Evolutionary conservation across 1,140 invertebrate species (phyloP).

Genomic region (Platorchestia sp.): DNA sequence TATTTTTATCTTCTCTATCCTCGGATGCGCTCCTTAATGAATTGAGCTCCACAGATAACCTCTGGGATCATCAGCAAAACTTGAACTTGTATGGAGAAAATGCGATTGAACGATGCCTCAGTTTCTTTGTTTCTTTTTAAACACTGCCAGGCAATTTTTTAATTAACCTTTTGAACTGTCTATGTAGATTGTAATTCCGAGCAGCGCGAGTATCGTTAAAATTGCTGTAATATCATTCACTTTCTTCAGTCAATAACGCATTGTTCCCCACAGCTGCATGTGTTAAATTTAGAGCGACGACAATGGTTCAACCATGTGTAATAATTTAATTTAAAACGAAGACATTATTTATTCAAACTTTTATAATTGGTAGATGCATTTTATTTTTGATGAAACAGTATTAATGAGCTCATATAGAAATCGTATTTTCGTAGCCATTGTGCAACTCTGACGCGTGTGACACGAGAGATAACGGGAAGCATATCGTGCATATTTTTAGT

Average conservation of each 20-base stretch:
- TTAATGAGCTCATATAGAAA: background rate
- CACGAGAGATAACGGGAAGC: background rate
- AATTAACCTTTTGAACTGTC: too few relatives aligned
- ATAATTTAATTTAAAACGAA: background rate
- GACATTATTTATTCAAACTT: background rate
- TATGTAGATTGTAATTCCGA: background rate
- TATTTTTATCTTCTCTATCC: too few relatives aligned
- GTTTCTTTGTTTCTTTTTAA: too few relatives aligned
- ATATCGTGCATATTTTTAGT: background rate
- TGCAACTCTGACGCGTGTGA: background rate
- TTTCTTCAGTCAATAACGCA: background rate
- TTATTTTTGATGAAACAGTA: background rate
- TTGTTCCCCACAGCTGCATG: background rate
- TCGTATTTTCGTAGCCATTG: background rate
- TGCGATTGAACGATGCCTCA: too few relatives aligned
- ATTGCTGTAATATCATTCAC: background rate
- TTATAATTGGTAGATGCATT: background rate
- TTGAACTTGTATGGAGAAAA: too few relatives aligned
- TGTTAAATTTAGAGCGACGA: background rate
- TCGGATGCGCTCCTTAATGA: too few relatives aligned
- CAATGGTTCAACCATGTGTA: too few relatives aligned
- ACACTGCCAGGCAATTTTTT: too few relatives aligned
- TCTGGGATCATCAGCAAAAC: too few relatives aligned
- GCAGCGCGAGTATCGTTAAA: background rate
- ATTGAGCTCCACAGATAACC: too few relatives aligned